Evolutionary conservation across 2,888 invertebrate genomes (phyloP).

Genomic region (Aricia artaxerxes): DNA sequence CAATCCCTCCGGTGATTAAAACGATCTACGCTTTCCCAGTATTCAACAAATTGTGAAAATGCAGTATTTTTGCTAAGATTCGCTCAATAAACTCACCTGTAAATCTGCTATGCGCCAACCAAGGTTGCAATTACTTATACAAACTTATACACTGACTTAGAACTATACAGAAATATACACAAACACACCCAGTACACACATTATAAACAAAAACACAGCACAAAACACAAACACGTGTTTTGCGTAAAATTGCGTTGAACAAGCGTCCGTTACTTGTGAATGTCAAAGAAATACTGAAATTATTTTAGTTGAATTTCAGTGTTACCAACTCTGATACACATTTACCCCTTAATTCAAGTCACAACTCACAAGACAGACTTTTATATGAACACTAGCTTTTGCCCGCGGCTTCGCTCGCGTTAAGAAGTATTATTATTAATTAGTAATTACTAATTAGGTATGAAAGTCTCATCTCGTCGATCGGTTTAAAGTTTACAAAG

Average conservation of each 20-base stretch:
- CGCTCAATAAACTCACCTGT: background rate
- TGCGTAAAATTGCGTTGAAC: background rate
- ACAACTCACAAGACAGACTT: too few species aligned
- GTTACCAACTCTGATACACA: too few species aligned
- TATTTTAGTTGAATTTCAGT: background rate
- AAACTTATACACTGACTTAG: background rate
- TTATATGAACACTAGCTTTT: too few species aligned
- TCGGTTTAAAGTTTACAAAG: too few species aligned
- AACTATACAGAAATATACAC: background rate
- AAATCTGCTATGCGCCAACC: conserved; percentile 4
- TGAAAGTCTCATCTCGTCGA: too few species aligned
- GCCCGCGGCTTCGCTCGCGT: too few species aligned
- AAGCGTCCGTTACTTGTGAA: background rate
- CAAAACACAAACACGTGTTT: background rate
- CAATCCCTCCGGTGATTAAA: background rate
- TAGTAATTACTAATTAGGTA: too few species aligned
- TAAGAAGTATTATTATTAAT: too few species aligned
- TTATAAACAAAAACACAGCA: background rate
- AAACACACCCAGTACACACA: background rate
- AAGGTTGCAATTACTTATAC: background rate
- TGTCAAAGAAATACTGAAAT: background rate
- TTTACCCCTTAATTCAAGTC: too few species aligned
- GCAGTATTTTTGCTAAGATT: background rate
- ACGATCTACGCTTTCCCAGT: too few species aligned
- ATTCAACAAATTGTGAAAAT: background rate